Evolutionary conservation across 2,113 vertebrate genomes (phyloP).

Genomic region (Coryphaenoides rupestris): DNA sequence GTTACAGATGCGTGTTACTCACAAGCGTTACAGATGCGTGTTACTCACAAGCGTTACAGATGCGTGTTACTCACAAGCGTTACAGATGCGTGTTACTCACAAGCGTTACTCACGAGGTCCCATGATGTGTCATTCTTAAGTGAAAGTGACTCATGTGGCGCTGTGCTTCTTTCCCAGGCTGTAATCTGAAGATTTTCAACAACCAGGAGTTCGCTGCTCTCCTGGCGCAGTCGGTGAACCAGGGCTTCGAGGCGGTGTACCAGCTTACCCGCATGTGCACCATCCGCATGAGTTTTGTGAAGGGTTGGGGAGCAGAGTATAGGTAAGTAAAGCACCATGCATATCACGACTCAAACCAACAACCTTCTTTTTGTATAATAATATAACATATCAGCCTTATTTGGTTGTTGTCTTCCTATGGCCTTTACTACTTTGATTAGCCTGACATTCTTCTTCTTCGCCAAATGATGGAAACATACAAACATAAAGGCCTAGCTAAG

Average conservation of each 20-base stretch:
- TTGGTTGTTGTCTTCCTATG: no score
- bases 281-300: constrained; percentile 70
- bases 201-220: constrained; percentile 69
- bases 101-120: background rate
- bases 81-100: no score
- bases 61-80: background rate
- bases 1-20: no score
- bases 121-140: background rate
- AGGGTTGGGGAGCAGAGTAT: constrained; percentile 69
- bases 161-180: constrained; percentile 43
- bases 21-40: no score
- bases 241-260: constrained; percentile 69
- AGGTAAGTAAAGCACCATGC: constrained; percentile 41
- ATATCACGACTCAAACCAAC: no score
- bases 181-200: constrained; percentile 70
- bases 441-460: no score
- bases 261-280: constrained; percentile 70
- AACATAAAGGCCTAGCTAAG: no score
- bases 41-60: background rate
- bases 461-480: no score
- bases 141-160: no score
- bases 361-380: no score
- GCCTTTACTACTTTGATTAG: no score
- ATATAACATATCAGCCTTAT: no score
- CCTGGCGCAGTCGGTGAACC: constrained; percentile 67